Evolutionary conservation across 23 tunicate species (phyloP), one percentile per base, ranked within the genome.

Genomic region (Clavelina lepadiformis): DNA sequence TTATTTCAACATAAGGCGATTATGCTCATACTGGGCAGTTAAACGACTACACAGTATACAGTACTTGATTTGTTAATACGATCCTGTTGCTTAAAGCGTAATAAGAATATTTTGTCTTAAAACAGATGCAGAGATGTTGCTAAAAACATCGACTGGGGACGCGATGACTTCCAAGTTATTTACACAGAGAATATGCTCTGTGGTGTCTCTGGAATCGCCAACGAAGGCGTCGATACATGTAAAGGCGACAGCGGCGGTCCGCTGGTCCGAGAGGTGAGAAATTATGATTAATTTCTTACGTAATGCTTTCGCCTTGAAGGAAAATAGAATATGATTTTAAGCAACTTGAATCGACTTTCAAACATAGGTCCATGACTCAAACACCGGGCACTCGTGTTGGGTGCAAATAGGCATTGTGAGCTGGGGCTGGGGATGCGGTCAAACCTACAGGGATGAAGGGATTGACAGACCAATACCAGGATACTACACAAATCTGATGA

Each of bases 371-470:
- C n/a, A n/a, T 8, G 23, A 33, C 29, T 63, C 70, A 38, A 27
- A 44, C 18, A 26, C 41, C 21, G 72, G 53, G 46, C 37, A 56
- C 44, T 65, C 69, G 30, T 73, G 80, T 33, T 82, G 69, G 66
- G 75, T 82, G 30, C 80, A 82, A 46, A 41, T 67, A 20, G 91
- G 91, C 21, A 82, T 82, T 31, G 91, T 82, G 2, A 82, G 81
- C 62, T 82, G 91, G 91, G 91, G 91, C 35, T 73, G 61, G 63
- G 91, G 91, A n/a, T 82, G 91, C 30, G 81, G 91, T 6, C 91
- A 82, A 65, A 1, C 18, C 19, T 8, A 18, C 15, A 35, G 3
- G 7, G 26, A 33, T 0, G 32, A 57, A 28, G 65, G 67, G 18
- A 51, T 8, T 20, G 46, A 19, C 18, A 24, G 15, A 0, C 69